Base-by-base conservation (phyloP, 2,888 invertebrate genomes). In the Lamellibrachia columna region DNA sequence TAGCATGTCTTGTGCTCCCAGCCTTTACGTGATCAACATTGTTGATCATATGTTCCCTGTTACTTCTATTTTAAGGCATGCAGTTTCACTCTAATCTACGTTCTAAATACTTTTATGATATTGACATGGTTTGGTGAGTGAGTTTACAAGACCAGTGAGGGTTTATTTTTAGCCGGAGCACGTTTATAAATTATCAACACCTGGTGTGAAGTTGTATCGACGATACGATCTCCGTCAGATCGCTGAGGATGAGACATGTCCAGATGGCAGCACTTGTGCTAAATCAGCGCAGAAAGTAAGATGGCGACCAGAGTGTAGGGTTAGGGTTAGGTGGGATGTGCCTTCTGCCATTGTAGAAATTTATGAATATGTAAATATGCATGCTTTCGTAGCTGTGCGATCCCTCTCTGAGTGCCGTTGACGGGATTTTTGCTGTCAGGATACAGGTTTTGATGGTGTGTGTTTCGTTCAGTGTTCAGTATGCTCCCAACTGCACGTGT, bases 271-370 rank as follows among this genome's bases (percentile, higher is more conserved):
- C 75, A 75, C 75, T 75, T 75, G 75, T 75, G 22, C 75, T 75
- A 75, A 75, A 75, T 75, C 75, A 75, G 75, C 75, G 75, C 75
- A 75, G 75, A 75, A 75, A 75, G 75, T 75, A 75, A 75, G 75
- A 75, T 15, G 22, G 11, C 75, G 6, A n/a, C 15, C 15, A 15
- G 22, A 15, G 22, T n/a, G 15, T 75, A 22, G 22, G 15, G 75
- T n/a, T 22, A 22, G 75, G 75, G 75, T 75, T 75, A 75, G 75
- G n/a, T 22, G 75, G 75, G 60, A n/a, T 6, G 75, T 22, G 75
- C n/a, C 22, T 22, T 4, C 75, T 75, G 75, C 75, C 75, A 15
- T 75, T 15, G 22, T 75, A 75, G 75, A 75, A 3, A 1, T 75
- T 75, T 75, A 75, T 6, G 22, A 75, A 75, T 75, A n/a, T 75